Evolutionary conservation across 2,113 vertebrate species (phyloP).

Genomic region (Laterallus jamaicensis): DNA sequence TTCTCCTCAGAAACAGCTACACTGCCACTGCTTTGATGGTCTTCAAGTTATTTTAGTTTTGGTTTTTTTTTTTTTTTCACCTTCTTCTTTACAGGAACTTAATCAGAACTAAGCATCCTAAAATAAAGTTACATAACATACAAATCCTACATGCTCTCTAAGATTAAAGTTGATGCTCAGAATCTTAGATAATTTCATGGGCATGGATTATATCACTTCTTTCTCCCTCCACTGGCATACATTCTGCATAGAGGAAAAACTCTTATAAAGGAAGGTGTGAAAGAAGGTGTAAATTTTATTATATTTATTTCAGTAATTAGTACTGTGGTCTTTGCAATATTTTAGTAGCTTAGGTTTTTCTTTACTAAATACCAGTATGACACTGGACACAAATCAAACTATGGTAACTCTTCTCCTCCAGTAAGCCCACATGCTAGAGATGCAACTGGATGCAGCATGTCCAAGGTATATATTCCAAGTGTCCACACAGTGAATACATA

Average conservation of each 20-base stretch:
- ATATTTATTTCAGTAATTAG: not conserved
- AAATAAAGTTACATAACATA: not conserved
- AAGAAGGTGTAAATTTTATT: not conserved
- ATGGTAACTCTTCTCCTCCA: not conserved
- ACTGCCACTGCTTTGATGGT: not conserved
- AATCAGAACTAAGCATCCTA: not conserved
- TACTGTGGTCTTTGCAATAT: not conserved
- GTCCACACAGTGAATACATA: not conserved
- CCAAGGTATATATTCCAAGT: not conserved
- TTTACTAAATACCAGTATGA: not conserved
- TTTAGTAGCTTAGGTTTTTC: not conserved
- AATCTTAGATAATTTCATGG: not conserved
- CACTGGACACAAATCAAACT: not conserved
- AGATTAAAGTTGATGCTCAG: not conserved
- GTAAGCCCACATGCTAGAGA: not conserved
- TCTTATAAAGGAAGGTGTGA: not conserved
- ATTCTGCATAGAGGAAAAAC: not conserved
- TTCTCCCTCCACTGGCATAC: not conserved
- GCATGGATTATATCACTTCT: not conserved
- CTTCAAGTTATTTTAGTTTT: not conserved
- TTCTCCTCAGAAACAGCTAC: not conserved
- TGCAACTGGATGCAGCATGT: accelerated
- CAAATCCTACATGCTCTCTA: not conserved
- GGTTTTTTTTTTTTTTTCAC: not conserved
- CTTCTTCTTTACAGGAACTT: not conserved